A percentile compares a stretch with the other conserved stretches of the same genome.
Conservation (phyloP, 2,797 vertebrate species). For the Lithobates sylvaticus region DNA sequence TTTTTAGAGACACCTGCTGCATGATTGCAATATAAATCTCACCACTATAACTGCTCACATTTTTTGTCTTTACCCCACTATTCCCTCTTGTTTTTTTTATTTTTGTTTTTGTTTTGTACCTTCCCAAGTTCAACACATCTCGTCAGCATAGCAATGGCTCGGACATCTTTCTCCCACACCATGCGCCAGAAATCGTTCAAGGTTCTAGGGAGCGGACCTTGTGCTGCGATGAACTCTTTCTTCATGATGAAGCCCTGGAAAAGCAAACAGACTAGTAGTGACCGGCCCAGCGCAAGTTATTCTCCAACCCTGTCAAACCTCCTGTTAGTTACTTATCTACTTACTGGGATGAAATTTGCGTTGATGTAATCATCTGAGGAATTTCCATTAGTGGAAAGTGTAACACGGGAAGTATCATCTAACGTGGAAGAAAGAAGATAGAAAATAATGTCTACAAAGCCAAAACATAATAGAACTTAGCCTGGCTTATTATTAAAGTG, state of each 20-base stretch:
- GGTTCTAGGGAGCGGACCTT: slow-evolving; percentile 92
- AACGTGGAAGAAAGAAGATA: slow-evolving; percentile 1
- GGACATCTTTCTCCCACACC: slow-evolving; percentile 94
- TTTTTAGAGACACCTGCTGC: no score
- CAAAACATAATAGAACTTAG: no score
- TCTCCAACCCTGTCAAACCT: no score
- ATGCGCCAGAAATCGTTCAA: slow-evolving; percentile 95
- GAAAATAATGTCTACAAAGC: background rate
- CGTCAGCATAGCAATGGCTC: slow-evolving; percentile 93
- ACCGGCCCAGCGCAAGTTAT: no score
- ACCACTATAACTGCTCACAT: no score
- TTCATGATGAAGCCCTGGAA: slow-evolving; percentile 88
- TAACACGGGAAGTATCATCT: slow-evolving; percentile 95
- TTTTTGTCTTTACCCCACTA: no score
- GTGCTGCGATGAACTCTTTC: slow-evolving; percentile 93
- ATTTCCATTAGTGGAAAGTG: slow-evolving; percentile 83
- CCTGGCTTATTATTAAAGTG: no score
- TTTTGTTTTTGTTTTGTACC: slow-evolving; percentile 70
- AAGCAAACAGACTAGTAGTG: background rate
- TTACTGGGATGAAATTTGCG: slow-evolving; percentile 94
- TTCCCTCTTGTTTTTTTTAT: no score
- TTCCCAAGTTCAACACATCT: slow-evolving; percentile 93
- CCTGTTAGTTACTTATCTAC: slow-evolving; percentile 70
- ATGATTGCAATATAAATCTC: no score
- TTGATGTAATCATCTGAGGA: slow-evolving; percentile 92